phyloP scores from a whole-genome alignment of 2,888 invertebrate species.

The Conomelus anceps region DNA sequence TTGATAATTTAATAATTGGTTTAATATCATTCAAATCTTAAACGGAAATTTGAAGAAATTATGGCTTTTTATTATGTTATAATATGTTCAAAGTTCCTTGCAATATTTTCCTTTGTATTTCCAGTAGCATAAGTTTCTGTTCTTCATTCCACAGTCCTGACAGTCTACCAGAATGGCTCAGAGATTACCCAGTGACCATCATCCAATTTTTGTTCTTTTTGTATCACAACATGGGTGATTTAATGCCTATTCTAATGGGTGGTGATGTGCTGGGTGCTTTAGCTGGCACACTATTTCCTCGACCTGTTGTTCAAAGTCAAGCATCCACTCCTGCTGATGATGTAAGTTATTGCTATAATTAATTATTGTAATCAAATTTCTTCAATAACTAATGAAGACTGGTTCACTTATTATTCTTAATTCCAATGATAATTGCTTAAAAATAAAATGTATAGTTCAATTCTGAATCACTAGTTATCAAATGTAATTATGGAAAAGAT shows the following conservation, averaged over 20 bases:
- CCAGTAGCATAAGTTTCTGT: not conserved
- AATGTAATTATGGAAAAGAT: too few species aligned
- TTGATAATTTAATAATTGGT: too few species aligned
- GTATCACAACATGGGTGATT: slow-evolving; percentile 91
- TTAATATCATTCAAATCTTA: too few species aligned
- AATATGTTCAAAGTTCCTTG: not conserved
- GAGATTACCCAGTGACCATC: slow-evolving; percentile 69
- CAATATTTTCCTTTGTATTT: not conserved
- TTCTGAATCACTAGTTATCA: too few species aligned
- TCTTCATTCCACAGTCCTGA: slow-evolving; percentile 43
- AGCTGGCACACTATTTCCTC: slow-evolving; percentile 80
- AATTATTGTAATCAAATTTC: not conserved
- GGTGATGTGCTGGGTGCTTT: slow-evolving; percentile 82
- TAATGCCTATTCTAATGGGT: slow-evolving; percentile 85
- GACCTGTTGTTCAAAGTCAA: slow-evolving; percentile 70
- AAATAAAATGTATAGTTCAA: too few species aligned
- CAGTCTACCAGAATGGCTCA: slow-evolving; percentile 62
- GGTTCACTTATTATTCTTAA: too few species aligned
- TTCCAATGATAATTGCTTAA: too few species aligned
- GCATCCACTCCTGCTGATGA: slow-evolving; percentile 69
- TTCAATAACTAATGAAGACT: too few species aligned
- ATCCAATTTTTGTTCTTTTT: slow-evolving; percentile 82
- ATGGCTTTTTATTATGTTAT: not conserved
- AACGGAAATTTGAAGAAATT: too few species aligned
- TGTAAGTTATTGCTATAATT: slow-evolving; percentile 39